phyloP scores from a whole-genome alignment of 2,113 vertebrate genomes.

The Labrus mixtus region DNA sequence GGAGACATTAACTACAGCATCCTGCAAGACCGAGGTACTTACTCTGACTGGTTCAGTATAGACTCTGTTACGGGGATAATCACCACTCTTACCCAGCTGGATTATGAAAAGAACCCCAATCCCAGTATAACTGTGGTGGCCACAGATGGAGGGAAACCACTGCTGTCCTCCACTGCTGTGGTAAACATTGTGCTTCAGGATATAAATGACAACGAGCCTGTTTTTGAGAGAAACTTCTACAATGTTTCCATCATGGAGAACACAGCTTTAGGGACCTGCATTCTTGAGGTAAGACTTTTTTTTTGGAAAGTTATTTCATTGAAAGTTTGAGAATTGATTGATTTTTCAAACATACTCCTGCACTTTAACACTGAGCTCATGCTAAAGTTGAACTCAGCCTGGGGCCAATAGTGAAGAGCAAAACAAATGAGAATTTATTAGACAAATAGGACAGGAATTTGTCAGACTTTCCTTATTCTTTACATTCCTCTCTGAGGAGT shows the following conservation, averaged over 20 bases:
- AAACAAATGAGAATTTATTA: constrained; percentile 42
- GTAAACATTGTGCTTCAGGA: constrained; percentile 93
- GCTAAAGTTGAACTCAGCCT: constrained; percentile 18
- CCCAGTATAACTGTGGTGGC: constrained; percentile 93
- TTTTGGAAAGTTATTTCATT: constrained; percentile 11
- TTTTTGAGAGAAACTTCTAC: constrained; percentile 93
- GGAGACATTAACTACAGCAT: constrained; percentile 94
- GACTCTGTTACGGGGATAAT: constrained; percentile 93
- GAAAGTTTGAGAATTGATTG: constrained; percentile 8
- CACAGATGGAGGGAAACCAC: constrained; percentile 88
- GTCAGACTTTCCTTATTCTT: constrained; percentile 49
- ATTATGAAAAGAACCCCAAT: constrained; percentile 93
- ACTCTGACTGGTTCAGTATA: constrained; percentile 92
- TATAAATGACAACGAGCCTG: constrained; percentile 95
- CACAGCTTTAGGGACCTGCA: constrained; percentile 91
- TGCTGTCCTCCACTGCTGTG: constrained; percentile 90
- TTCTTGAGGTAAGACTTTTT: constrained; percentile 90
- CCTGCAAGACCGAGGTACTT: constrained; percentile 79
- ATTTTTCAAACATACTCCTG: constrained; percentile 35
- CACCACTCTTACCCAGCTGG: constrained; percentile 91
- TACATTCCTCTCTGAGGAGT: constrained; percentile 51
- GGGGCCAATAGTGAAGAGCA: constrained; percentile 18
- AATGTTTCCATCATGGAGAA: constrained; percentile 94
- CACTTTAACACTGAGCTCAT: background rate
- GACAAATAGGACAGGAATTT: constrained; percentile 42